phyloP scores from a whole-genome alignment of 2,888 invertebrate species.

The Zaprionus lineosus region DNA sequence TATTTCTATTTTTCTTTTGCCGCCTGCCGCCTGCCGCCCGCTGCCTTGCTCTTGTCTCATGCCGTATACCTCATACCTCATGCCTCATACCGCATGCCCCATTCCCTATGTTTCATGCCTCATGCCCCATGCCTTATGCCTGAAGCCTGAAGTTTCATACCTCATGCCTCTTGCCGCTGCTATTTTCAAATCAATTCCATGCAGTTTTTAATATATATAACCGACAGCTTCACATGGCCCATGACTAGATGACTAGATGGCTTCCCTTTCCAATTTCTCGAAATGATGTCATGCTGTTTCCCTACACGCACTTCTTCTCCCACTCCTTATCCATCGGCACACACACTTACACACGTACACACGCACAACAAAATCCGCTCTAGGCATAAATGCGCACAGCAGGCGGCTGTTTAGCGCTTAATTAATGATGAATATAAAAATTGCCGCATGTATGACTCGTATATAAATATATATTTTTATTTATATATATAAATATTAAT shows the following conservation, averaged over 20 bases:
- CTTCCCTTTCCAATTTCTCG: constrained; percentile 66
- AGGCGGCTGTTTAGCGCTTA: constrained; percentile 77
- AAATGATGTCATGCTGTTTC: constrained; percentile 74
- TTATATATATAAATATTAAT: neutral
- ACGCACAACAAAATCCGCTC: constrained; percentile 33
- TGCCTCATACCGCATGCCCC: neutral
- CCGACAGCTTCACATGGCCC: constrained; percentile 24
- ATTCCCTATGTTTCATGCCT: neutral
- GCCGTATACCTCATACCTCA: too few relatives aligned
- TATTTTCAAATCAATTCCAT: constrained; percentile 77
- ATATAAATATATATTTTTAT: constrained; percentile 2
- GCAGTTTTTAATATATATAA: constrained; percentile 69
- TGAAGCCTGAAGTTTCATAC: neutral
- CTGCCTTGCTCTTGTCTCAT: too few relatives aligned
- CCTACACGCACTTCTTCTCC: constrained; percentile 3
- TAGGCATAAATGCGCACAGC: constrained; percentile 63
- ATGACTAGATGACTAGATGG: constrained; percentile 37
- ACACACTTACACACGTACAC: neutral
- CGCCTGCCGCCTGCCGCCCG: constrained; percentile 14
- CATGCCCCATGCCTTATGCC: constrained; percentile 14
- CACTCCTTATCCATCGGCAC: neutral
- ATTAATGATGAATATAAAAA: constrained; percentile 79
- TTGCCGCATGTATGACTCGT: constrained; percentile 55
- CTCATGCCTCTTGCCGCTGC: constrained; percentile 38
- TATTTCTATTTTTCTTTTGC: constrained; percentile 59